Base-by-base conservation (phyloP, 2,113 vertebrate species). In the Penelope pileata region DNA sequence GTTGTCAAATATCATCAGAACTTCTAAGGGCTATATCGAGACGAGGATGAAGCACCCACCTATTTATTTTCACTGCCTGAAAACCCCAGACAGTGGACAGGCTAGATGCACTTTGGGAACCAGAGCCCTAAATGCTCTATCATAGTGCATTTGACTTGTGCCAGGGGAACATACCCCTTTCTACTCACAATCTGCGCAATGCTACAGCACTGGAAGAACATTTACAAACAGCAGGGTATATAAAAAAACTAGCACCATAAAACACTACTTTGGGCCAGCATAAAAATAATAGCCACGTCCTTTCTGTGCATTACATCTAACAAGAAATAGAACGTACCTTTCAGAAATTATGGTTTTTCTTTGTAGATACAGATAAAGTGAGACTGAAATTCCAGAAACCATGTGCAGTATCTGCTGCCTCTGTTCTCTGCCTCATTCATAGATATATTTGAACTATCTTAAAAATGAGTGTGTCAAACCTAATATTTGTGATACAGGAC, bases 31-130 rank as follows among this genome's bases (percentile, higher is more conserved):
- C 5, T 79, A 5, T 64, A 40, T 7, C 51, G 47, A 79, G 22
- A 32, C 0, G 0, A 78, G 47, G 74, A 60, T 27, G n/a, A 87
- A 75, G 38, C 0, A 0, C 16, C 16, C 60, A 68, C 12, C 19
- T 78, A 42, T 43, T 63, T n/a, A 51, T 72, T 51, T 38, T 60
- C 32, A 19, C 42, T 75, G 38, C 30, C 9, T 70, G 47, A 23
- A 40, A 64, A 42, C 3, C 48, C 60, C 48, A 40, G 30, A 40
- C 4, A 1, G 1, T 12, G 60, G 27, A 7, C 16, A 67, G 43
- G 38, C 29, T 40, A 75, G 72, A 54, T 21, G 12, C 11, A 23
- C 5, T 67, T 12, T 54, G 45, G 24, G 29, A 91, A 38, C 69
- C 29, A 29, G 23, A 8, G 29, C 54, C 26, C 32, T 59, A 74